phyloP scores from a whole-genome alignment of 2,888 invertebrate species.

The Oscheius myriophilus region DNA sequence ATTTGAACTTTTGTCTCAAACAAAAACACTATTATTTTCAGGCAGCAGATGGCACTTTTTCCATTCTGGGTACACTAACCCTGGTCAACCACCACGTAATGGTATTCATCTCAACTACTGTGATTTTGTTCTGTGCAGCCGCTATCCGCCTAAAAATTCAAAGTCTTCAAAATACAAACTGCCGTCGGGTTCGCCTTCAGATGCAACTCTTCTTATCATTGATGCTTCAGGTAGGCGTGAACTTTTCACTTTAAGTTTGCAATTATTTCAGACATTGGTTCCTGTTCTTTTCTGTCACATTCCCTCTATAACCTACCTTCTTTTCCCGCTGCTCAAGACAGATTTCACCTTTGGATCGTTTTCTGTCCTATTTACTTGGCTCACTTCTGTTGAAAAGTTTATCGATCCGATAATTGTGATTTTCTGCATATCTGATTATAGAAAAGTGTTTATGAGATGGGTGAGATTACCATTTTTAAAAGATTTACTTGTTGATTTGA shows the following conservation, averaged over 20 bases:
- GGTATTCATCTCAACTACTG: not conserved
- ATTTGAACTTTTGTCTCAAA: no score
- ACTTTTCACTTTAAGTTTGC: not conserved
- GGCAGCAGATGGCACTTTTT: not conserved
- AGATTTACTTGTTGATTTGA: no score
- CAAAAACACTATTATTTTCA: no score
- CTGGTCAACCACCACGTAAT: slow-evolving; percentile 14
- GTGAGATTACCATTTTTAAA: no score
- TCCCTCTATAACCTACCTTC: slow-evolving; percentile 6
- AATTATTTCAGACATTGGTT: slow-evolving; percentile 7
- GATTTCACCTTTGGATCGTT: slow-evolving; percentile 2
- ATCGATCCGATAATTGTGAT: slow-evolving; percentile 19
- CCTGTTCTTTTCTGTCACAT: slow-evolving; percentile 18
- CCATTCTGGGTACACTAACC: slow-evolving; percentile 3
- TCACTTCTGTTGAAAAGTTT: slow-evolving; percentile 12
- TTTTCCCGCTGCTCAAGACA: slow-evolving; percentile 11
- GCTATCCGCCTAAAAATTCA: not conserved
- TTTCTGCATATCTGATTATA: slow-evolving; percentile 19
- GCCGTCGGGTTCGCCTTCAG: slow-evolving; percentile 11
- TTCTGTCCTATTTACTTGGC: slow-evolving; percentile 8
- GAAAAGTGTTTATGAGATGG: not conserved
- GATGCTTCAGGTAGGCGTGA: not conserved
- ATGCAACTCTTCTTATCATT: slow-evolving; percentile 16
- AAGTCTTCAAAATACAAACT: not conserved
- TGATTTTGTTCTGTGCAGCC: slow-evolving; percentile 11